phyloP scores from a whole-genome alignment of 2,113 vertebrate species.

The Sinocyclocheilus maitianheensis region DNA sequence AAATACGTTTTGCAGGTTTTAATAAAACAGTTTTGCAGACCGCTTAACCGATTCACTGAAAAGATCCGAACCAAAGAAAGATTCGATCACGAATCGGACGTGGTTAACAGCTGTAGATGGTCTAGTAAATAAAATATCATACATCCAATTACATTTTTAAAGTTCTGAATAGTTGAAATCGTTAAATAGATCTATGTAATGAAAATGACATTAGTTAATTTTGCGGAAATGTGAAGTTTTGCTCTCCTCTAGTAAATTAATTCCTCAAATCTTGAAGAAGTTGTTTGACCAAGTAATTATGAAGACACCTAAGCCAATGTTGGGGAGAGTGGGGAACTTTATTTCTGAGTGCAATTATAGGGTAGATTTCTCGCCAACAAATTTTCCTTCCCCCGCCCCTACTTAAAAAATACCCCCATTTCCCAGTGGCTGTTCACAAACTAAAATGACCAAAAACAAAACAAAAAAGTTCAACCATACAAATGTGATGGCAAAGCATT shows the following conservation, averaged over 20 bases:
- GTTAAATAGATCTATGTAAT: neutral
- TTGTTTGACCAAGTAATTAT: neutral
- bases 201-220: neutral
- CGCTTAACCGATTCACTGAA: neutral
- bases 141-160: neutral
- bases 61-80: neutral
- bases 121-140: no score
- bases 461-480: neutral
- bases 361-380: constrained; percentile 53
- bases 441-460: constrained; percentile 18
- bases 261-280: neutral
- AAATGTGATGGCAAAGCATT: neutral
- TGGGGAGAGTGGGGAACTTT: constrained; percentile 64
- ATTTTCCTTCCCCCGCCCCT: neutral
- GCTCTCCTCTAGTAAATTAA: neutral
- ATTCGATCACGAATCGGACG: neutral
- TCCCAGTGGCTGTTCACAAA: constrained; percentile 29
- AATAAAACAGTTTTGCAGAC: neutral
- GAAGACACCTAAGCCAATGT: constrained; percentile 10
- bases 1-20: neutral
- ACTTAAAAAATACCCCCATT: constrained; percentile 42
- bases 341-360: constrained; percentile 67
- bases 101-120: no score
- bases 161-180: neutral
- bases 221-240: neutral